Evolutionary conservation across 2,888 invertebrate genomes (phyloP).

Genomic region (Macropis europaea): DNA sequence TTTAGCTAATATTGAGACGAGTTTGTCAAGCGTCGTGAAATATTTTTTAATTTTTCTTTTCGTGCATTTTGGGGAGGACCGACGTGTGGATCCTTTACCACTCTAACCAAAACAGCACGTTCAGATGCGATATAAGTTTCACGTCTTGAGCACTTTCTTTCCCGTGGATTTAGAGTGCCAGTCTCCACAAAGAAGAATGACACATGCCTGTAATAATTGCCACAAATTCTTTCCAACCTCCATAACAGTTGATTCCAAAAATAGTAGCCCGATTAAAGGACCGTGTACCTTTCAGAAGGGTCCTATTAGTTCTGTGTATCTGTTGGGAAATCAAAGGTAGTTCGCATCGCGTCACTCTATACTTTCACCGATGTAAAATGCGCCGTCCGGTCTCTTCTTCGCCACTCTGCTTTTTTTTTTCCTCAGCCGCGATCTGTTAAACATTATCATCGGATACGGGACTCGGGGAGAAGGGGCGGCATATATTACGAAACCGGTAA

Average conservation of each 20-base stretch:
- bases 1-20: no score
- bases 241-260: neutral
- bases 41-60: no score
- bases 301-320: neutral
- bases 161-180: no score
- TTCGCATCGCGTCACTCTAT: constrained; percentile 4
- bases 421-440: constrained; percentile 44
- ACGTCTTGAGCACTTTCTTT: no score
- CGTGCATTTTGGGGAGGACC: no score
- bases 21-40: no score
- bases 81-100: no score
- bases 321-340: constrained; percentile 34
- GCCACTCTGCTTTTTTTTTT: constrained; percentile 12
- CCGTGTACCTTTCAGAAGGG: neutral
- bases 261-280: neutral
- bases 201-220: no score
- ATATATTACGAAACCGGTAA: constrained; percentile 66
- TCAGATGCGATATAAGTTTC: no score
- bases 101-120: no score
- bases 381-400: constrained; percentile 32
- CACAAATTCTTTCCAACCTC: no score
- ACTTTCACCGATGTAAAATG: constrained; percentile 34
- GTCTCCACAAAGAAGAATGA: no score
- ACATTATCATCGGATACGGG: constrained; percentile 59
- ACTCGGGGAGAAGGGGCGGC: constrained; percentile 55